These are phyloP conservation scores for Drosophila multiciliata DNA, from an alignment of 2,888 invertebrate genomes.

Conservation along the genomic window DNA sequence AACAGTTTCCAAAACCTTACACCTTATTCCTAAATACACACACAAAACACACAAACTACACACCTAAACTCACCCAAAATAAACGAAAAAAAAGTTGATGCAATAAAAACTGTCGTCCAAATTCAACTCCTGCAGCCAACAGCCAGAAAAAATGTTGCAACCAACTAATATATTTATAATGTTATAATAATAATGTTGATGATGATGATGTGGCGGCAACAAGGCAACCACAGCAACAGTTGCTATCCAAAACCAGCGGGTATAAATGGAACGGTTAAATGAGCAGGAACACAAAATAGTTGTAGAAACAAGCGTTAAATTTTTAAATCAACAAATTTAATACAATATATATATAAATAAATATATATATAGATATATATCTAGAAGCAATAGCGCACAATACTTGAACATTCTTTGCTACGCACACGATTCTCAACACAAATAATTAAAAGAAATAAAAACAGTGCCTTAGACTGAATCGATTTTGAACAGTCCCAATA, in stretches of 20 bases:
- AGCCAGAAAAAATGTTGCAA: constrained; percentile 82
- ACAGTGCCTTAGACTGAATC: constrained; percentile 78
- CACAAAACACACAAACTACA: constrained; percentile 12
- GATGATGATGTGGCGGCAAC: constrained; percentile 54
- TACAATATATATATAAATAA: constrained; percentile 1
- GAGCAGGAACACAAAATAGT: constrained; percentile 70
- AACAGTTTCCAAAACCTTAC: constrained; percentile 15
- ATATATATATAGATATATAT: background rate
- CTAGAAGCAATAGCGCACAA: constrained; percentile 35
- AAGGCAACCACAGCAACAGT: constrained; percentile 25
- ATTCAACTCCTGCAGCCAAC: constrained; percentile 85
- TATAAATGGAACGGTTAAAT: constrained; percentile 53
- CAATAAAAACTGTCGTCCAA: constrained; percentile 81
- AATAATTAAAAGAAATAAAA: constrained; percentile 47
- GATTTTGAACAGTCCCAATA: constrained; percentile 45
- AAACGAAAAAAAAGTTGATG: constrained; percentile 65
- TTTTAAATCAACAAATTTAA: constrained; percentile 35
- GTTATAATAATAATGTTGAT: constrained; percentile 67
- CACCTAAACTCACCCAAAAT: constrained; percentile 18
- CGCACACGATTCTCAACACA: constrained; percentile 35
- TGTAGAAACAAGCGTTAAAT: constrained; percentile 58
- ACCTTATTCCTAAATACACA: constrained; percentile 12
- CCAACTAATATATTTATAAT: constrained; percentile 58
- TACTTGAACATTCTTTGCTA: constrained; percentile 20
- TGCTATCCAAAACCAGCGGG: background rate